phyloP scores from a whole-genome alignment of 2,797 vertebrate species.

The Phrynocephalus forsythii region DNA sequence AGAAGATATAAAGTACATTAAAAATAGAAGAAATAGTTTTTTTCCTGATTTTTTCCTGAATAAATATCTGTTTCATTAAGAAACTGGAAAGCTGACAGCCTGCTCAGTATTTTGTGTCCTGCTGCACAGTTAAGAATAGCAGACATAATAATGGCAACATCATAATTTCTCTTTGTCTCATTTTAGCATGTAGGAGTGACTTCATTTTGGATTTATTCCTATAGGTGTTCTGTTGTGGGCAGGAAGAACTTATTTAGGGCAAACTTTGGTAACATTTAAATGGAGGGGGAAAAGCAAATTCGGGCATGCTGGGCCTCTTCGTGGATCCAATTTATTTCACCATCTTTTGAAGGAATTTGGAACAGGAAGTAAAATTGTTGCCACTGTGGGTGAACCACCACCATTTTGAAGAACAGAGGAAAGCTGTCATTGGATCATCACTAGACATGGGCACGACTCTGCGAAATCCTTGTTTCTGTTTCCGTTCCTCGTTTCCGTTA shows the following conservation, averaged over 20 bases:
- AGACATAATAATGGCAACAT: fast-evolving
- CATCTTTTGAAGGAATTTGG: not conserved
- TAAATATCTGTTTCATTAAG: not conserved
- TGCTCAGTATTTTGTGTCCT: not conserved
- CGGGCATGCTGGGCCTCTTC: not conserved
- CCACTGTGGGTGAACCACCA: not conserved
- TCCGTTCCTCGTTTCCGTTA: too few species aligned
- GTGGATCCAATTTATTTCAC: not conserved
- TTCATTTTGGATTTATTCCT: slow-evolving; percentile 39
- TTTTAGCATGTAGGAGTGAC: slow-evolving; percentile 21
- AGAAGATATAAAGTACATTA: not conserved
- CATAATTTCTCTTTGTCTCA: not conserved
- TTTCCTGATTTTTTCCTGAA: not conserved
- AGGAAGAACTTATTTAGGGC: not conserved
- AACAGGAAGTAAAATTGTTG: not conserved
- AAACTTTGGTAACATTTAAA: not conserved
- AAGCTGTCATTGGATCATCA: not conserved
- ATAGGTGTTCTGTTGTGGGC: not conserved
- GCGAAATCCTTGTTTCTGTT: too few species aligned
- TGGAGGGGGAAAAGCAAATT: not conserved
- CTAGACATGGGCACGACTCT: not conserved
- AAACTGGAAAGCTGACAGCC: not conserved
- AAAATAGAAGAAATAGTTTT: not conserved
- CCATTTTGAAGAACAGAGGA: not conserved
- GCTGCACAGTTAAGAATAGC: slow-evolving; percentile 15